These are phyloP conservation scores for Gymnothorax reevesii DNA, from an alignment of 2,797 vertebrate species.

Conservation along the genomic window DNA sequence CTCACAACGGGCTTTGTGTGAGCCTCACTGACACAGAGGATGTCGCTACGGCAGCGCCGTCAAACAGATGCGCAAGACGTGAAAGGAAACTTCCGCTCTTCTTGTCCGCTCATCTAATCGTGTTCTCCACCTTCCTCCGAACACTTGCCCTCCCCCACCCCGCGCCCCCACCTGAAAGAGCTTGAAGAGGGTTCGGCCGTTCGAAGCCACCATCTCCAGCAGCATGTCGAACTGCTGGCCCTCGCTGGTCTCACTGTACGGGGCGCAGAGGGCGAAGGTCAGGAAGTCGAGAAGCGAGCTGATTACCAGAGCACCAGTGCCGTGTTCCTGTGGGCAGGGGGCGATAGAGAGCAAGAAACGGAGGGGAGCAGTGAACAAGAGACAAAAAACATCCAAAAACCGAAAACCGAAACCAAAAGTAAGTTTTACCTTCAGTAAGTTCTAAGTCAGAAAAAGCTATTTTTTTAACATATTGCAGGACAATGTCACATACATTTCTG, in stretches of 20 bases:
- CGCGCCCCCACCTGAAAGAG: constrained; percentile 87
- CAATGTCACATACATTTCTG: no score
- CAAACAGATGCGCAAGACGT: neutral
- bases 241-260: constrained; percentile 98
- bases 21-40: neutral
- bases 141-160: neutral
- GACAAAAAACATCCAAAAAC: neutral
- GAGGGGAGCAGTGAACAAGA: neutral
- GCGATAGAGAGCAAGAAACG: neutral
- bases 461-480: no score
- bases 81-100: neutral
- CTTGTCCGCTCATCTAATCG: neutral
- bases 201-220: constrained; percentile 94
- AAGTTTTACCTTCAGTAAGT: no score
- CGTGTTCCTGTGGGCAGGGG: constrained; percentile 81
- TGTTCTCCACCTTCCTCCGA: neutral
- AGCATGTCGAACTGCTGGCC: constrained; percentile 99
- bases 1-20: neutral
- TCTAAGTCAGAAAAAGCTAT: no score
- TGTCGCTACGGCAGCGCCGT: neutral
- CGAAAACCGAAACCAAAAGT: neutral
- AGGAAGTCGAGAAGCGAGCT: constrained; percentile 98
- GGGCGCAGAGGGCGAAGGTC: constrained; percentile 97
- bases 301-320: constrained; percentile 96
- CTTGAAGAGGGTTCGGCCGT: constrained; percentile 95